Percentiles rank a stretch among this genome's conserved stretches.
Evolutionary conservation across 2,888 invertebrate species (phyloP).

Genomic region (Sarcophaga variegata): DNA sequence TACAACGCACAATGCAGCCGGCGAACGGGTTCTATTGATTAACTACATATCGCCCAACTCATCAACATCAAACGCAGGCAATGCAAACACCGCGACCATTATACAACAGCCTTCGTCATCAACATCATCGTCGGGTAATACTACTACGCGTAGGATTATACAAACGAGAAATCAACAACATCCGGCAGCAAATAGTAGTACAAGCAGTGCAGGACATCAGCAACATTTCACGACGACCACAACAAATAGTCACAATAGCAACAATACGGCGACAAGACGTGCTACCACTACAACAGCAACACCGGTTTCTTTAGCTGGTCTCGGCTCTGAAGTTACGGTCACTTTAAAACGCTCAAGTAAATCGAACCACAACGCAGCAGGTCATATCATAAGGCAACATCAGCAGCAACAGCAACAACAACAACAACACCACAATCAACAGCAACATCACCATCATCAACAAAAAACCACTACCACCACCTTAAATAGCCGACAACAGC

Average conservation of each 20-base stretch:
- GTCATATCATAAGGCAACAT: constrained; percentile 78
- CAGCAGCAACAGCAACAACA: constrained; percentile 71
- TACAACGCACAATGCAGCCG: constrained; percentile 78
- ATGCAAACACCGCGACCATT: constrained; percentile 69
- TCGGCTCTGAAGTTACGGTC: constrained; percentile 79
- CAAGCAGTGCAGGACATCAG: constrained; percentile 15
- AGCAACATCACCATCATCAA: constrained; percentile 62
- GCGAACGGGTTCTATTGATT: constrained; percentile 77
- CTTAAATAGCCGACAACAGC: not conserved
- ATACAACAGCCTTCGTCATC: constrained; percentile 74
- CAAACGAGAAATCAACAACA: constrained; percentile 67
- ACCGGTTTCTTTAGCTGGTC: constrained; percentile 78
- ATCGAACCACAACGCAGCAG: constrained; percentile 75
- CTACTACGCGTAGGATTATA: constrained; percentile 71
- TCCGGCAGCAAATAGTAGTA: not conserved
- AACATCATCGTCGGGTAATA: constrained; percentile 69
- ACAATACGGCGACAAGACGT: constrained; percentile 13
- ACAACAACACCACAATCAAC: constrained; percentile 63
- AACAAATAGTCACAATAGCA: constrained; percentile 5
- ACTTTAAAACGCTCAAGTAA: constrained; percentile 76
- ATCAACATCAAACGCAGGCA: constrained; percentile 64
- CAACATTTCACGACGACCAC: constrained; percentile 36
- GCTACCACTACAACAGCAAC: constrained; percentile 69
- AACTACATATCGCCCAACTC: constrained; percentile 78
- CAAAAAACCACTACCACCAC: constrained; percentile 60